Base-by-base conservation (phyloP, 53 echinoderm and acorn worm species). In the Paracentrotus lividus region DNA sequence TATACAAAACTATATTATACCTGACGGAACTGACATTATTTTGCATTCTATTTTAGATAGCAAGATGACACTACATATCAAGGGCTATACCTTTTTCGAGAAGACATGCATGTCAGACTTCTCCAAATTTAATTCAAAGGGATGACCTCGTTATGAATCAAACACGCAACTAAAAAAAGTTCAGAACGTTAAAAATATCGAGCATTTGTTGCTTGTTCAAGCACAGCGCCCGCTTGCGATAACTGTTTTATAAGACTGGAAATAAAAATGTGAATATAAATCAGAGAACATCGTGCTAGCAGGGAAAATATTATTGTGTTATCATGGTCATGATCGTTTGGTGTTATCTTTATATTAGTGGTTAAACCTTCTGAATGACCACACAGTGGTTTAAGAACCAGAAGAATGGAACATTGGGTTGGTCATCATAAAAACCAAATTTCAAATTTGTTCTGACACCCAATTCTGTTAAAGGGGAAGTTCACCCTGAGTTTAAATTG, bases 1-100 rank as follows among this genome's bases (percentile, higher is more conserved):
- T 36, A 21, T 42, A 42, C 7, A 76, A 42, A 76, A 76, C 38
- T 4, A 76, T 16, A 76, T 40, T 4, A 69, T 23, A 20, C 76
- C 21, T 6, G 16, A 42, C 76, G 76, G 76, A 76, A 76, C 76
- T 76, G 76, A 42, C 20, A 76, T 40, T 38, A 76, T 76, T 76
- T 42, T 21, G 76, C 23, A 42, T 18, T 76, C 76, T 76, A 76
- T 76, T 76, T 76, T 76, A 76, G 76, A 76, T 76, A 76, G 76
- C 42, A 42, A 76, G 76, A 42, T 76, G 76, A 18, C 42, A 76
- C 6, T 76, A 6, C 4, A 42, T 76, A 76, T 76, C 42, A 76
- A 40, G 4, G 5, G 6, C 8, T 0, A 40, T 4, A 20, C 18
- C 40, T 21, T 42, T 76, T 20, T 31, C 42, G 1, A 32, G 2